Percentiles rank a stretch among this genome's conserved stretches.
phyloP scores from a whole-genome alignment of 2,797 vertebrate genomes.

The Takifugu rubripes region DNA sequence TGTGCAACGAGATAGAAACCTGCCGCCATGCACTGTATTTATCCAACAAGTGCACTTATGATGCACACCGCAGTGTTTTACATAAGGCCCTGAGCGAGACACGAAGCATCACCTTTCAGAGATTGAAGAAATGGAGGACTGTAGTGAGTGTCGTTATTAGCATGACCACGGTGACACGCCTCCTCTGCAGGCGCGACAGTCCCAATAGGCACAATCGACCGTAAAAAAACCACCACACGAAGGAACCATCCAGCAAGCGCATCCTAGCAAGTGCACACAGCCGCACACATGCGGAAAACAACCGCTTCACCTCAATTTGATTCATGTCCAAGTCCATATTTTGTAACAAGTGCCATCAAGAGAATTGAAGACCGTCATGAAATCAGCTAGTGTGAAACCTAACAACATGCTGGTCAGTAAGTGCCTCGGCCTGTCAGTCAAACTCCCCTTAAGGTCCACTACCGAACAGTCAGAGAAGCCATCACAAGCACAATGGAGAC shows the following conservation, averaged over 20 bases:
- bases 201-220: constrained; percentile 39
- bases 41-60: constrained; percentile 1
- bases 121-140: too few species aligned
- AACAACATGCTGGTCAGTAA: constrained; percentile 41
- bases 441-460: not conserved
- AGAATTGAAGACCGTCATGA: constrained; percentile 26
- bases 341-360: constrained; percentile 25
- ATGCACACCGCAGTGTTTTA: constrained; percentile 4
- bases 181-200: constrained; percentile 54
- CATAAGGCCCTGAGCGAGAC: not conserved
- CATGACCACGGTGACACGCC: constrained; percentile 30
- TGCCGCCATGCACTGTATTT: not conserved
- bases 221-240: constrained; percentile 46
- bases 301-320: constrained; percentile 42
- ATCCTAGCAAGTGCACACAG: constrained; percentile 36
- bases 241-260: constrained; percentile 36
- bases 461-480: constrained; percentile 23
- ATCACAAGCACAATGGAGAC: too few species aligned
- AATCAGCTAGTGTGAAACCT: constrained; percentile 41
- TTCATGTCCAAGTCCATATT: constrained; percentile 33
- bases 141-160: not conserved
- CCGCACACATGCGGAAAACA: constrained; percentile 34
- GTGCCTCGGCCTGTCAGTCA: constrained; percentile 23
- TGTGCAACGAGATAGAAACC: constrained; percentile 5
- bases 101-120: too few species aligned